phyloP scores from a whole-genome alignment of 92 coral and sea anemone species.

The Muricea muricata region DNA sequence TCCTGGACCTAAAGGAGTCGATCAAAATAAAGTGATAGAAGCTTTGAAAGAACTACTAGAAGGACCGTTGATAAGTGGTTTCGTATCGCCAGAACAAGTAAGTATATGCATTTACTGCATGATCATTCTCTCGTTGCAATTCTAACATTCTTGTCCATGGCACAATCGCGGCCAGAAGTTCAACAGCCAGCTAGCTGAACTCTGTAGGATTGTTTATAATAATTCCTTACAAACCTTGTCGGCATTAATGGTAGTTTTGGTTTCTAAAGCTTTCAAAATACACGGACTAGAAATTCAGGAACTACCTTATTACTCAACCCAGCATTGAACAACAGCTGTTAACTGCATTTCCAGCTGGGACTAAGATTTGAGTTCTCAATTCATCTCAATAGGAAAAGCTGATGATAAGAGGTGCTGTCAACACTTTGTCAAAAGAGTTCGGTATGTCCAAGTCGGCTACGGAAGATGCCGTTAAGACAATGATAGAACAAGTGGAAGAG shows the following conservation, averaged over 20 bases:
- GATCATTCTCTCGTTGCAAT: background rate
- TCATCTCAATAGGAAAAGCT: conserved; percentile 8
- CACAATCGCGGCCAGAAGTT: too few species aligned
- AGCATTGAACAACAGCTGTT: too few species aligned
- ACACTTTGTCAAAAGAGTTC: conserved; percentile 20
- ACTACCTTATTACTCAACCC: too few species aligned
- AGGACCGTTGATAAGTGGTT: conserved; percentile 26
- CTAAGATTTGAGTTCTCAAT: background rate
- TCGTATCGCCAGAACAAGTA: conserved; percentile 30
- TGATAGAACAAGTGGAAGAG: background rate
- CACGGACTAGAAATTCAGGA: too few species aligned
- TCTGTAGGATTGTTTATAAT: too few species aligned
- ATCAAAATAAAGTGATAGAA: conserved; percentile 13
- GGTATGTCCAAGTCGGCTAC: background rate
- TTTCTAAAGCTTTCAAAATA: too few species aligned
- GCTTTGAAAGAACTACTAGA: conserved; percentile 16
- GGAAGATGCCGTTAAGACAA: background rate
- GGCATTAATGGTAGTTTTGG: too few species aligned
- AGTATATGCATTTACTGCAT: background rate
- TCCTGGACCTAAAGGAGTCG: background rate
- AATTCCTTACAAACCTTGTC: too few species aligned
- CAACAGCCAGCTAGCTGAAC: too few species aligned
- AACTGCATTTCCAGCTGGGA: too few species aligned
- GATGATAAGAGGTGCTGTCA: conserved; percentile 9
- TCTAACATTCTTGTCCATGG: too few species aligned